Base-by-base conservation (phyloP, 2,113 vertebrate genomes). In the Melanerpes formicivorus region DNA sequence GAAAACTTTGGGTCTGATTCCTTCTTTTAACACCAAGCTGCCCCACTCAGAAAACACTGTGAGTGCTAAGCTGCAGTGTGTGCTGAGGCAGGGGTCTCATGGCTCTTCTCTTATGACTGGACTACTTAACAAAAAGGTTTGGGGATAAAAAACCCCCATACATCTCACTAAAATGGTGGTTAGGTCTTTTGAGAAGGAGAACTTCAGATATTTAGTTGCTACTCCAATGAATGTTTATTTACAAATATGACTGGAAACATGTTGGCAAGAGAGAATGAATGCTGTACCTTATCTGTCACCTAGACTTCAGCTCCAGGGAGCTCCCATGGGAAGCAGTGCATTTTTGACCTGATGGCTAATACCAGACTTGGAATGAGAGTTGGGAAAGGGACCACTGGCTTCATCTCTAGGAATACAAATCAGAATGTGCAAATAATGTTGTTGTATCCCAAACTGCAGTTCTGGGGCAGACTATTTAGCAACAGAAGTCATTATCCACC, bases 271-370 rank as follows among this genome's bases (percentile, higher is more conserved):
- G n/a, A 81, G 50, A 91, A 72, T 29, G 72, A 77, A 72, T 42
- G 32, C 60, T 13, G 34, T 46, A 25, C 9, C 4, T 22, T 30
- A 80, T n/a, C 14, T 42, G 55, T 26, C 1, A 1, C 6, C 32
- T 29, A 78, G 22, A 26, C 6, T 11, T 18, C 62, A n/a, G 32
- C 1, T 2, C 55, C 29, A 29, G 62, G 19, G 13, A 62, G 15
- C 6, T 46, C 30, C 55, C 2, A 0, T 54, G 48, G 48, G 17
- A 90, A 88, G 29, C 0, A 0, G 5, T 44, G 15, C 34, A 34
- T 42, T 78, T 87, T 55, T 23, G 6, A 44, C 32, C 13, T 50
- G 14, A 40, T 59, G 5, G 37, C 5, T 46, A 74, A 29, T 29
- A 32, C n/a, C 6, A 19, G 5, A 5, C 4, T 25, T 64, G 34